Conservation (phyloP, 2,888 invertebrate species). For the Diaprepes abbreviatus region DNA sequence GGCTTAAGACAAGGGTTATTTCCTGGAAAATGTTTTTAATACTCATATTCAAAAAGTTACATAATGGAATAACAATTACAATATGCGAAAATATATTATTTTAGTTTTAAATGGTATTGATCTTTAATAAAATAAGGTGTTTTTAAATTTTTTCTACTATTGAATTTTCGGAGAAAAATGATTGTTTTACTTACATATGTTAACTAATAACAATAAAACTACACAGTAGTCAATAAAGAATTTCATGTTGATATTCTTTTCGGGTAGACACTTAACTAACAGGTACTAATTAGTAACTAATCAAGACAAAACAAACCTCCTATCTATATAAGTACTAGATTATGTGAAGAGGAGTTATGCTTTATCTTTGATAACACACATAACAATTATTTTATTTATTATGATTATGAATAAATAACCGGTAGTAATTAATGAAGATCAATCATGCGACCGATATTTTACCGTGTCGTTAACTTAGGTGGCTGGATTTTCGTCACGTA, state of each 20-base stretch:
- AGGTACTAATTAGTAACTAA: constrained; percentile 18
- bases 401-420: constrained; percentile 8
- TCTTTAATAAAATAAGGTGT: no score
- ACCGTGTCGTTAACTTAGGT: background rate
- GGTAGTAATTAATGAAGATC: constrained; percentile 18
- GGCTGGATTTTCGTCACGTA: constrained; percentile 10
- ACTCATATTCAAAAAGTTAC: no score
- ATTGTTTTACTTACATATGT: constrained; percentile 15
- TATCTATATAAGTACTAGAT: constrained; percentile 20
- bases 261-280: constrained; percentile 7
- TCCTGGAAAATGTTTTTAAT: no score
- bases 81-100: no score
- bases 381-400: constrained; percentile 5
- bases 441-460: constrained; percentile 22
- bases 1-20: no score
- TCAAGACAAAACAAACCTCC: constrained; percentile 3
- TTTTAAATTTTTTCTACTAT: no score
- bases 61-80: no score
- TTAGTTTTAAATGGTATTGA: no score
- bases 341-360: constrained; percentile 18
- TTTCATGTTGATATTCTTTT: background rate
- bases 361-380: constrained; percentile 33
- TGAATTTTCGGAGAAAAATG: no score
- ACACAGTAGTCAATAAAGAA: constrained; percentile 17
- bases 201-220: constrained; percentile 11